phyloP scores from a whole-genome alignment of 1,140 invertebrate species.

The Philotrypesis tridentata region DNA sequence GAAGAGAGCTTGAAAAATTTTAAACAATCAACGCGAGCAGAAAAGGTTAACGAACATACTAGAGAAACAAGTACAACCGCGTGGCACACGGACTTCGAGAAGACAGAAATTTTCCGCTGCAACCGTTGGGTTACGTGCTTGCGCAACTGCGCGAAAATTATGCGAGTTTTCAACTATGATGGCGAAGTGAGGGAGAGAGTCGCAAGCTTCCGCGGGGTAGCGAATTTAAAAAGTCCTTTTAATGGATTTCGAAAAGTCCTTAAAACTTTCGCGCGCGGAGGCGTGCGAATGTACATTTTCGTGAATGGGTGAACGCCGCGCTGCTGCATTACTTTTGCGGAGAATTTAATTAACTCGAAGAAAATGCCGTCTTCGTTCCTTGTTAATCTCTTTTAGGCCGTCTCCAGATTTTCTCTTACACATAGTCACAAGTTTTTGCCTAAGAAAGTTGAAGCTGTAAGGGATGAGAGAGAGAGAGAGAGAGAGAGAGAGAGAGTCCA shows the following conservation, averaged over 20 bases:
- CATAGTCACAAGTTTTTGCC: not conserved
- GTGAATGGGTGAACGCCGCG: constrained; percentile 11
- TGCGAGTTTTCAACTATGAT: constrained; percentile 33
- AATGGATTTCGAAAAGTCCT: constrained; percentile 48
- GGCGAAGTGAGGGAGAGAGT: not conserved
- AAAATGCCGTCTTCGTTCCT: constrained; percentile 21
- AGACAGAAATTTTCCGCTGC: not conserved
- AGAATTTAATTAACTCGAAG: constrained; percentile 47
- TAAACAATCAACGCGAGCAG: not conserved
- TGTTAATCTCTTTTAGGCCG: constrained; percentile 34
- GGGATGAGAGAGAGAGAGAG: not conserved
- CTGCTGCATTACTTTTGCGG: constrained; percentile 42
- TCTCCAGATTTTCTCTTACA: constrained; percentile 55
- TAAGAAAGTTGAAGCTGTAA: no score
- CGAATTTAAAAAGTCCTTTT: constrained; percentile 47
- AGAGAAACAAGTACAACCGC: not conserved
- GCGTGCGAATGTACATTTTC: not conserved
- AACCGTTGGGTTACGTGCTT: not conserved
- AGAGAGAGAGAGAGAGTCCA: no score
- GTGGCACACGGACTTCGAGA: not conserved
- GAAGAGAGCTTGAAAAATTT: not conserved
- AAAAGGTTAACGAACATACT: constrained; percentile 15
- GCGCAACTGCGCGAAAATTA: constrained; percentile 30
- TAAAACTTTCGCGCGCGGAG: constrained; percentile 30
- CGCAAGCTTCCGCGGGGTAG: constrained; percentile 9